These are phyloP conservation scores for Cromileptes altivelis DNA, from an alignment of 2,113 vertebrate genomes.

Conservation along the genomic window DNA sequence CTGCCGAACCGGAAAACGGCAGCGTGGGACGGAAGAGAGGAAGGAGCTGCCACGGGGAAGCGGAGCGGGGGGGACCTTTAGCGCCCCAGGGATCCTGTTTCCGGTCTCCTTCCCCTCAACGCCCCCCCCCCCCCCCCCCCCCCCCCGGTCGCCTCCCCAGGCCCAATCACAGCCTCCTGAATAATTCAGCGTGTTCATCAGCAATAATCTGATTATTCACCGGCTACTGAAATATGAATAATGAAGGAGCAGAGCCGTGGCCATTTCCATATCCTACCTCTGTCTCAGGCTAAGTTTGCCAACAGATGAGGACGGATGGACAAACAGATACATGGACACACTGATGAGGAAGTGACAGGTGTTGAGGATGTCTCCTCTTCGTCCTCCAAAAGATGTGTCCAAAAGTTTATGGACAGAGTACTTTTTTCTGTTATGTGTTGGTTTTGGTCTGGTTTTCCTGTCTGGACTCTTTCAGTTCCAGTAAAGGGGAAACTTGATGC, in stretches of 20 bases:
- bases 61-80: neutral
- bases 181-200: constrained; percentile 85
- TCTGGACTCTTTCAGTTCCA: too few relatives aligned
- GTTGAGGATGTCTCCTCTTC: neutral
- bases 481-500: too few relatives aligned
- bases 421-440: too few relatives aligned
- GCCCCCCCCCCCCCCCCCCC: constrained; percentile 4
- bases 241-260: constrained; percentile 72
- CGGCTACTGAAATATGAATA: constrained; percentile 79
- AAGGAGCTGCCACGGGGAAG: neutral
- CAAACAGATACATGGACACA: constrained; percentile 30
- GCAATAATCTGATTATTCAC: constrained; percentile 85
- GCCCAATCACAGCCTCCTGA: constrained; percentile 80
- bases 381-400: neutral
- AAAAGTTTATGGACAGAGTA: neutral
- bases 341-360: neutral
- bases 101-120: constrained; percentile 29
- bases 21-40: neutral
- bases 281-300: constrained; percentile 38
- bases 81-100: constrained; percentile 40
- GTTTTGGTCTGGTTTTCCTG: too few relatives aligned
- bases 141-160: constrained; percentile 36
- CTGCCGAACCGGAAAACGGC: constrained; percentile 39
- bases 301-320: constrained; percentile 47
- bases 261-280: constrained; percentile 72